Evolutionary conservation across 30 jellyfish, hydroid and myxozoan genomes (phyloP).

Genomic region (Aurelia coerulea): DNA sequence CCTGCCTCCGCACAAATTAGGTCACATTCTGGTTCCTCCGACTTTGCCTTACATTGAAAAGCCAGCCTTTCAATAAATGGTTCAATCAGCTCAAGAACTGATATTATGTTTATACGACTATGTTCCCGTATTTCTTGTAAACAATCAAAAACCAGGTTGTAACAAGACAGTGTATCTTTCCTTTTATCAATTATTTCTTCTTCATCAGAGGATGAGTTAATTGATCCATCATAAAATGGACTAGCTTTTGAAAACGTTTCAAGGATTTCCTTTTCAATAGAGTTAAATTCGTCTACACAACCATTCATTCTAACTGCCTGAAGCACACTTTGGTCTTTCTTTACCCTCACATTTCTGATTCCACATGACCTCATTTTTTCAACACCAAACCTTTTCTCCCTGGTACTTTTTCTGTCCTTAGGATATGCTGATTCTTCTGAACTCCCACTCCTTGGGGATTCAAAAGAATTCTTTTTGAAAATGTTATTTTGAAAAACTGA

Average conservation of each 20-base stretch:
- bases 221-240: background rate
- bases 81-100: slow-evolving; percentile 36
- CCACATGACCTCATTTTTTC: too few relatives aligned
- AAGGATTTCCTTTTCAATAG: background rate
- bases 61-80: background rate
- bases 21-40: background rate
- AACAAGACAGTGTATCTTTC: background rate
- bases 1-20: slow-evolving; percentile 9
- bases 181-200: background rate
- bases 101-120: background rate
- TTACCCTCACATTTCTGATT: too few relatives aligned
- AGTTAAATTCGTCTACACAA: background rate
- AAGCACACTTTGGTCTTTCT: too few relatives aligned
- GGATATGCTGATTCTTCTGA: background rate
- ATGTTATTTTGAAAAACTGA: background rate
- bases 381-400: too few relatives aligned
- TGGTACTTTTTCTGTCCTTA: too few relatives aligned
- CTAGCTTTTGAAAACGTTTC: background rate
- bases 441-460: slow-evolving; percentile 14
- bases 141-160: slow-evolving; percentile 1
- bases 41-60: background rate
- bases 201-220: background rate
- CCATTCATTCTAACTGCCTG: too few relatives aligned
- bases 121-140: background rate
- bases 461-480: slow-evolving; percentile 13